phyloP scores from a whole-genome alignment of 2,113 vertebrate species.

The Piaya cayana region DNA sequence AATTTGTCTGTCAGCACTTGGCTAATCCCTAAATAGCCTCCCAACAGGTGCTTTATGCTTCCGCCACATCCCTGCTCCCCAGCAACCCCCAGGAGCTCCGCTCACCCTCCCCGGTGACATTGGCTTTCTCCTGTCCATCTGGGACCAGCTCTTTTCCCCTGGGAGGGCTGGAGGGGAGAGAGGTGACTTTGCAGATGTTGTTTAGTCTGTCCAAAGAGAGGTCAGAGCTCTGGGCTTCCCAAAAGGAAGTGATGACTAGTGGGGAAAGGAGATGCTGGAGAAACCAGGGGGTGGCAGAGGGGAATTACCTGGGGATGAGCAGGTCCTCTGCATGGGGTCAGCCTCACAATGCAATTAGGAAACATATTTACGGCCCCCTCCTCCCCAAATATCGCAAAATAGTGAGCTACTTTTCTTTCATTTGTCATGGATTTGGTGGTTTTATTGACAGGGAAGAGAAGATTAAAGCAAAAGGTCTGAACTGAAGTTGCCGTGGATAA shows the following conservation, averaged over 20 bases:
- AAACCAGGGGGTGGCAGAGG: not conserved
- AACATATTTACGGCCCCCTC: fast-evolving
- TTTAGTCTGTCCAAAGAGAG: conserved; percentile 30
- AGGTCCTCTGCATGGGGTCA: fast-evolving
- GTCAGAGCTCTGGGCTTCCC: not conserved
- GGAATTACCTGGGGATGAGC: not conserved
- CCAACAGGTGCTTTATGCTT: conserved; percentile 70
- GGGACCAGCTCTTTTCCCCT: not conserved
- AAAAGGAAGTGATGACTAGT: not conserved
- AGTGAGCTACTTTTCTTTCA: fast-evolving
- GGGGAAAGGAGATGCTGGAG: not conserved
- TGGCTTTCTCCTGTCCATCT: not conserved
- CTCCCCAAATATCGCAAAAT: fast-evolving
- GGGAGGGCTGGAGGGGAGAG: not conserved
- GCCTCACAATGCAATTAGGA: fast-evolving
- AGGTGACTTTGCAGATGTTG: not conserved
- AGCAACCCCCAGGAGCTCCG: not conserved
- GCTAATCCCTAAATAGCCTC: conserved; percentile 42
- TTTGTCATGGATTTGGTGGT: not conserved
- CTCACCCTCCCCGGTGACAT: conserved; percentile 1
- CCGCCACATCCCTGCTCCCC: conserved; percentile 6
- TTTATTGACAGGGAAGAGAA: not conserved
- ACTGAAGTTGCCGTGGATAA: not conserved
- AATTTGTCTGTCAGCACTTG: conserved; percentile 65
- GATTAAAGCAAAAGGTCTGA: not conserved